These are phyloP conservation scores for Proctacanthus coquilletti DNA, from an alignment of 1,140 invertebrate genomes.

Conservation along the genomic window DNA sequence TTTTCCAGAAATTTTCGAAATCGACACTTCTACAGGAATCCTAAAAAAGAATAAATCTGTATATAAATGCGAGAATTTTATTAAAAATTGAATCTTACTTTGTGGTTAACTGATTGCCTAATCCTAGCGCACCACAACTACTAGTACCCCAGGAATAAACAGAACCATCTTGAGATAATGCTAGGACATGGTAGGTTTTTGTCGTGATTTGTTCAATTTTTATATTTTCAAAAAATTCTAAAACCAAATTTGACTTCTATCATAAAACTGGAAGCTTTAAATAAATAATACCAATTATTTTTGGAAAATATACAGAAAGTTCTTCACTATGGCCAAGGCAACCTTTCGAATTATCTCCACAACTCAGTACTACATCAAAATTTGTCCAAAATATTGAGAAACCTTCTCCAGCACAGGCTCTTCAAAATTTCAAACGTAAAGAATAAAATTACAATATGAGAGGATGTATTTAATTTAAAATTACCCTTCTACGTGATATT, in stretches of 20 bases:
- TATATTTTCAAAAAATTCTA: slow-evolving; percentile 35
- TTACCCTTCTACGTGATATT: slow-evolving; percentile 43
- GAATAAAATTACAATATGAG: slow-evolving; percentile 1
- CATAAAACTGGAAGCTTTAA: background rate
- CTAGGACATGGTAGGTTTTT: slow-evolving; percentile 49
- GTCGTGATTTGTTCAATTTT: slow-evolving; percentile 47
- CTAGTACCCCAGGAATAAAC: slow-evolving; percentile 57
- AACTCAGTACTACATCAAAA: slow-evolving; percentile 52
- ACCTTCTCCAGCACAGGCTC: slow-evolving; percentile 38
- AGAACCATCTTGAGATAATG: slow-evolving; percentile 40
- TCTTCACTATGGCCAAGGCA: slow-evolving; percentile 54
- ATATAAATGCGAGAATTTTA: too few species aligned
- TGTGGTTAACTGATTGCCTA: slow-evolving; percentile 40
- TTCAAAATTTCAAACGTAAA: slow-evolving; percentile 12
- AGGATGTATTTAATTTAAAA: slow-evolving; percentile 5
- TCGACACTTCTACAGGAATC: slow-evolving; percentile 2
- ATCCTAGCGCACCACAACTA: slow-evolving; percentile 44
- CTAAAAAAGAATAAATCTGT: too few species aligned
- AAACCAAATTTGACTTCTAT: slow-evolving; percentile 10
- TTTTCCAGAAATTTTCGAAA: too few species aligned
- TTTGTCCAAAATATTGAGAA: slow-evolving; percentile 51
- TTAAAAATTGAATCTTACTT: slow-evolving; percentile 13
- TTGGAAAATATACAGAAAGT: slow-evolving; percentile 39
- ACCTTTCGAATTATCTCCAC: slow-evolving; percentile 47
- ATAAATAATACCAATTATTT: slow-evolving; percentile 37